Percentiles rank a stretch among this genome's conserved stretches.
These are phyloP conservation scores for Tamias sibiricus DNA, from an alignment of 2,113 vertebrate genomes.

Conservation along the genomic window DNA sequence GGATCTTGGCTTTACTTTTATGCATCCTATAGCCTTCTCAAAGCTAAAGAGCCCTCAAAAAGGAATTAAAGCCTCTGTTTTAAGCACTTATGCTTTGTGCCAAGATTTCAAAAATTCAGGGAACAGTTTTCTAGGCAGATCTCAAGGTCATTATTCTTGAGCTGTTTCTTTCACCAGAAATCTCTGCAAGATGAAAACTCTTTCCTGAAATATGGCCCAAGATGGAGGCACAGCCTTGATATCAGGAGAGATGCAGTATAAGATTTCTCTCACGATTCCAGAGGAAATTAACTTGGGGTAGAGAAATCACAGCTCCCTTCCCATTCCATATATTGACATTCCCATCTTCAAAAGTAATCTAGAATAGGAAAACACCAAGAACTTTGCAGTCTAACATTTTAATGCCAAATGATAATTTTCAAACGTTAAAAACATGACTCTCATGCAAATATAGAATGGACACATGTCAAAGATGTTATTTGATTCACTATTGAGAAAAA, in stretches of 20 bases:
- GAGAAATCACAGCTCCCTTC: background rate
- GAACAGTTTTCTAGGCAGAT: constrained; percentile 20
- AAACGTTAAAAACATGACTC: constrained; percentile 45
- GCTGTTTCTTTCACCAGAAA: constrained; percentile 1
- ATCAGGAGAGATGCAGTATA: background rate
- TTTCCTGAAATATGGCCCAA: constrained; percentile 33
- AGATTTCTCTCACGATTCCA: background rate
- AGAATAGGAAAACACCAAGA: background rate
- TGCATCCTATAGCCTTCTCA: background rate
- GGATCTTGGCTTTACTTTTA: background rate
- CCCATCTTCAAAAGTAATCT: constrained; percentile 40
- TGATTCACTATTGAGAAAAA: background rate
- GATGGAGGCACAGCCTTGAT: background rate
- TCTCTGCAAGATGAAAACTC: constrained; percentile 15
- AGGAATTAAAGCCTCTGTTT: constrained; percentile 36
- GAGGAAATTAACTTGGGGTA: constrained; percentile 12
- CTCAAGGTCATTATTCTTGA: background rate
- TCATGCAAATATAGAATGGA: background rate
- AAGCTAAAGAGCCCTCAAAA: constrained; percentile 25
- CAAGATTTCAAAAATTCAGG: background rate
- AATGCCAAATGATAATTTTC: constrained; percentile 44
- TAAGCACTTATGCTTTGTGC: background rate
- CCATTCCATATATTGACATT: background rate
- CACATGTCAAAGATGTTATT: constrained; percentile 9
- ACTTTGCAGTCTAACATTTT: constrained; percentile 14